Conservation (phyloP, 2,113 vertebrate species). For the Silurus meridionalis region DNA sequence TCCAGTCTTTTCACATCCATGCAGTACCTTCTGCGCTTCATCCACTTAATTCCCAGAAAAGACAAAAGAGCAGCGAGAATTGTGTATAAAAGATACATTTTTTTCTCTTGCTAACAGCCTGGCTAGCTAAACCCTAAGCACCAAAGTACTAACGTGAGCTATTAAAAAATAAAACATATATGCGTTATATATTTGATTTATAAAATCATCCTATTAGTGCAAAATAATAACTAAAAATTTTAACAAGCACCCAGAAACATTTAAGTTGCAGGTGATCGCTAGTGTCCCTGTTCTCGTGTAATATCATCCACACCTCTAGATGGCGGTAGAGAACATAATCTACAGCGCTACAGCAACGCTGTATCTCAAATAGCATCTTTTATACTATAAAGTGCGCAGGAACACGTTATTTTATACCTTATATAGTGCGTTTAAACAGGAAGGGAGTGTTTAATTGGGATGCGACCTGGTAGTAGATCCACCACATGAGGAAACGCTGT, state of each 20-base stretch:
- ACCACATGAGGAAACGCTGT: neutral
- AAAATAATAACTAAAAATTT: neutral
- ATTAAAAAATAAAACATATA: neutral
- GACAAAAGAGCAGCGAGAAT: slow-evolving; percentile 65
- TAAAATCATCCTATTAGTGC: neutral
- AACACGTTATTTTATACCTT: neutral
- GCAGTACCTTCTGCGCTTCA: slow-evolving; percentile 73
- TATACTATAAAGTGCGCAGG: neutral
- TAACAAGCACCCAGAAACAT: too few relatives aligned
- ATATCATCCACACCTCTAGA: neutral
- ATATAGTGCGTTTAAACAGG: neutral
- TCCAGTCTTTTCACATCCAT: slow-evolving; percentile 74
- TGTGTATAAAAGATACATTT: slow-evolving; percentile 73
- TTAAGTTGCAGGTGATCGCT: too few relatives aligned
- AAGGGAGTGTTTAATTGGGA: neutral
- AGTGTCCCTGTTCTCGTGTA: too few relatives aligned
- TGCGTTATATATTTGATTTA: too few relatives aligned
- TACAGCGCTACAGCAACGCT: neutral
- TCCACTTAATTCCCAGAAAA: slow-evolving; percentile 73
- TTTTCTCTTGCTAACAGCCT: neutral
- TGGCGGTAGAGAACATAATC: neutral
- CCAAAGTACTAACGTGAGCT: neutral
- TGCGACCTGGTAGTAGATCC: neutral
- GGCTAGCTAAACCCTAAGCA: neutral
- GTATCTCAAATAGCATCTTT: neutral